phyloP scores from a whole-genome alignment of 2,888 invertebrate species.

The Bellardia bayeri region DNA sequence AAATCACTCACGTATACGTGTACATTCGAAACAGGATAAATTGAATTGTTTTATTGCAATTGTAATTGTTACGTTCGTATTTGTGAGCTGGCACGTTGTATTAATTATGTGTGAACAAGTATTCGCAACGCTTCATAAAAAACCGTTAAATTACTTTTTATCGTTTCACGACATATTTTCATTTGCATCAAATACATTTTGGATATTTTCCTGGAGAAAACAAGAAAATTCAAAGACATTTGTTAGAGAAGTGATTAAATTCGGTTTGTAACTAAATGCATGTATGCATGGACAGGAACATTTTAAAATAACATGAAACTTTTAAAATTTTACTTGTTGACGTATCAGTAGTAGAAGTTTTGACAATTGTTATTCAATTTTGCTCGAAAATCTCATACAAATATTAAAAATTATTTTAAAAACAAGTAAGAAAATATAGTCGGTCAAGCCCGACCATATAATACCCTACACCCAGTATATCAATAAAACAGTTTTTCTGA shows the following conservation, averaged over 20 bases:
- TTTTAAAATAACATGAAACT: too few species aligned
- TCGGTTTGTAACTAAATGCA: too few species aligned
- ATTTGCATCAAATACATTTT: neutral
- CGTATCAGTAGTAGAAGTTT: too few species aligned
- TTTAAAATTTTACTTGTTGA: too few species aligned
- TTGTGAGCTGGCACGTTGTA: neutral
- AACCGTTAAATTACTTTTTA: neutral
- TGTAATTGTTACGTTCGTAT: slow-evolving; percentile 25
- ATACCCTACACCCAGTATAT: too few species aligned
- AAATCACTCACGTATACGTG: neutral
- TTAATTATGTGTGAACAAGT: neutral
- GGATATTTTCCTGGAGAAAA: neutral
- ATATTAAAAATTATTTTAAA: too few species aligned
- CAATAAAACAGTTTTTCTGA: too few species aligned
- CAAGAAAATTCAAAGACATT: neutral
- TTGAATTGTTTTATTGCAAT: slow-evolving; percentile 31
- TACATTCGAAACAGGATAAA: slow-evolving; percentile 38
- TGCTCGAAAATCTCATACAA: too few species aligned
- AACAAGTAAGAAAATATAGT: too few species aligned
- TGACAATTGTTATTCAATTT: too few species aligned
- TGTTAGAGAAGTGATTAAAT: neutral
- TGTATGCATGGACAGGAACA: too few species aligned
- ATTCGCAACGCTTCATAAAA: neutral
- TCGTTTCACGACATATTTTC: neutral
- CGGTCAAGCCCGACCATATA: too few species aligned